Percentiles rank a stretch among this genome's conserved stretches.
These are phyloP conservation scores for Stramonita haemastoma DNA, from an alignment of 2,888 invertebrate genomes.

Conservation along the genomic window DNA sequence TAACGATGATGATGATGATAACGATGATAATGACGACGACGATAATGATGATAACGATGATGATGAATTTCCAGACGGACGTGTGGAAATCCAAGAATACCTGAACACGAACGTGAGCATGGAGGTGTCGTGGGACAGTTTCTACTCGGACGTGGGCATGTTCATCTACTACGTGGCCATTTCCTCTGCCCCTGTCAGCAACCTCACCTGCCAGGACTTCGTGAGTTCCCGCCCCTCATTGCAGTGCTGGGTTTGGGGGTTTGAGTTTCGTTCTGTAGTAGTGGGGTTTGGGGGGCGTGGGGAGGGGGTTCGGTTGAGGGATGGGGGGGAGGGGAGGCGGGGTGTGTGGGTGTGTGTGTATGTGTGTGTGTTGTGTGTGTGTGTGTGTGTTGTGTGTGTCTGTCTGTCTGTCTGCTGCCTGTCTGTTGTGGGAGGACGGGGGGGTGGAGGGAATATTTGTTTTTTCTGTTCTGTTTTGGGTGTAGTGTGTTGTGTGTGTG, in stretches of 20 bases:
- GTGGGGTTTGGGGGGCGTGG: no score
- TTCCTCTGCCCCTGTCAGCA: constrained; percentile 52
- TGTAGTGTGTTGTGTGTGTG: no score
- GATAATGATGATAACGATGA: not conserved
- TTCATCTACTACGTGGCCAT: constrained; percentile 60
- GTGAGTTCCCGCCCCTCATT: constrained; percentile 48
- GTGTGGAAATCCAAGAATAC: constrained; percentile 36
- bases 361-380: no score
- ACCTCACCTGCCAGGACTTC: constrained; percentile 54
- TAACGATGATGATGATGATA: not conserved
- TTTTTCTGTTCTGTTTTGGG: no score
- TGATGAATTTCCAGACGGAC: constrained; percentile 34
- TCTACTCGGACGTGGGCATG: constrained; percentile 56
- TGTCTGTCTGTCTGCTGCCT: constrained; percentile 5
- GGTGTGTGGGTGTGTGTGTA: no score
- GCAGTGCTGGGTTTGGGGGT: no score
- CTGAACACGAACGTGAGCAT: constrained; percentile 38
- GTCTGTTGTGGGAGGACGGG: no score
- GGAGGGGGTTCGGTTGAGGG: no score
- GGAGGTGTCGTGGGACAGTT: constrained; percentile 56
- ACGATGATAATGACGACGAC: not conserved
- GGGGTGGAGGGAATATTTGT: no score
- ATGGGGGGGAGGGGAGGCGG: no score
- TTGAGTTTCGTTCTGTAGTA: no score
- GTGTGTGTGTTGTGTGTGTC: not conserved